phyloP scores from a whole-genome alignment of 2,113 vertebrate species.

The Oryzias melastigma region DNA sequence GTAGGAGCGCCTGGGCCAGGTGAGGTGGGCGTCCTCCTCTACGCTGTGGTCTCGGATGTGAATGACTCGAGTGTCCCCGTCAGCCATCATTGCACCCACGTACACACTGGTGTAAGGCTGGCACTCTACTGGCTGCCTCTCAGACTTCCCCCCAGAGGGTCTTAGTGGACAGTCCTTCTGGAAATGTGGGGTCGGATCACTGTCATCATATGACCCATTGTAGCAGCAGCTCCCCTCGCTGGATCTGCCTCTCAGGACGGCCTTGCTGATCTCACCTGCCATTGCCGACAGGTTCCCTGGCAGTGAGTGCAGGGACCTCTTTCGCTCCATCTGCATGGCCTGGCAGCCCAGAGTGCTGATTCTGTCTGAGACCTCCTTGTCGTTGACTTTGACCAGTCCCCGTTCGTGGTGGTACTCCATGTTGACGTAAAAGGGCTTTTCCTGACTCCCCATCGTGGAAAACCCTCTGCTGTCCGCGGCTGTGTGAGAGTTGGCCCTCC shows the following conservation, averaged over 20 bases:
- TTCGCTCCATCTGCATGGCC: slow-evolving; percentile 94
- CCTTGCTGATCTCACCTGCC: slow-evolving; percentile 66
- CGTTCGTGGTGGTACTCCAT: slow-evolving; percentile 94
- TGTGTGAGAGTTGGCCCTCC: slow-evolving; percentile 81
- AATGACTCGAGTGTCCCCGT: slow-evolving; percentile 76
- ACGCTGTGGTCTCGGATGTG: slow-evolving; percentile 79
- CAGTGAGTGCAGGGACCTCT: slow-evolving; percentile 80
- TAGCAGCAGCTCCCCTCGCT: slow-evolving; percentile 81
- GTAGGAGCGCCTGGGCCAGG: slow-evolving; percentile 91
- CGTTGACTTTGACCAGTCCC: slow-evolving; percentile 89
- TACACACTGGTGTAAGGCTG: slow-evolving; percentile 90
- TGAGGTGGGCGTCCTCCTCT: slow-evolving; percentile 84
- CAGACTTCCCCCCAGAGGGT: slow-evolving; percentile 67
- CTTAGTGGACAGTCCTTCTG: slow-evolving; percentile 19
- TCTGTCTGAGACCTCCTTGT: slow-evolving; percentile 90
- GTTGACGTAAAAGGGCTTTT: slow-evolving; percentile 88
- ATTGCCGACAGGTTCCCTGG: slow-evolving; percentile 75
- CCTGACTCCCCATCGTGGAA: slow-evolving; percentile 43
- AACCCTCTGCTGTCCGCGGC: slow-evolving; percentile 68
- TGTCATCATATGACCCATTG: slow-evolving; percentile 87
- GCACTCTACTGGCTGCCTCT: slow-evolving; percentile 80
- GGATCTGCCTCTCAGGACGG: slow-evolving; percentile 77
- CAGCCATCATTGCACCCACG: slow-evolving; percentile 76
- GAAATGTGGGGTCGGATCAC: slow-evolving; percentile 84
- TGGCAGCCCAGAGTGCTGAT: slow-evolving; percentile 90